phyloP scores from a whole-genome alignment of 2,797 vertebrate genomes.

The Coreius guichenoti region DNA sequence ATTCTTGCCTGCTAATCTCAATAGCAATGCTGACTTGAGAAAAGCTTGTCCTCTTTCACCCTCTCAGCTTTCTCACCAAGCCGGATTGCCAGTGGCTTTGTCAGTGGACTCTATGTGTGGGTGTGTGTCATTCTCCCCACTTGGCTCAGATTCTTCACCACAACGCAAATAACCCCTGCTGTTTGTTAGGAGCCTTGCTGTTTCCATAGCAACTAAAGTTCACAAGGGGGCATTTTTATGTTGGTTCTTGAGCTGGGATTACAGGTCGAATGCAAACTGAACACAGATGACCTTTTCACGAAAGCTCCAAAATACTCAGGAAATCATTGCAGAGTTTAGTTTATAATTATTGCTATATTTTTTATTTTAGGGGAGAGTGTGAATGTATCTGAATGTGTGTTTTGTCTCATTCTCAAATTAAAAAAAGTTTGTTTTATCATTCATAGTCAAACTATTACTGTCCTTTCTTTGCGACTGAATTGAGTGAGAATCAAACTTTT shows the following conservation, averaged over 20 bases:
- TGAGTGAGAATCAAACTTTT: constrained; percentile 1
- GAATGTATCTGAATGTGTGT: neutral
- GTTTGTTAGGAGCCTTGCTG: constrained; percentile 37
- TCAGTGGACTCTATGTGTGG: constrained; percentile 36
- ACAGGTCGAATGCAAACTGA: constrained; percentile 18
- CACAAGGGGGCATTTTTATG: constrained; percentile 22
- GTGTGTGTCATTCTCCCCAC: constrained; percentile 44
- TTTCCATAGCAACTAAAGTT: constrained; percentile 46
- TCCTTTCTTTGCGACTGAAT: neutral
- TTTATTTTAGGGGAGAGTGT: neutral
- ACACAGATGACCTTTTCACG: constrained; percentile 19
- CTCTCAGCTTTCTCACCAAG: constrained; percentile 61
- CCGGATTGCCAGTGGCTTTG: constrained; percentile 47
- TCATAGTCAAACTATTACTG: neutral
- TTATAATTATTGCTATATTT: neutral
- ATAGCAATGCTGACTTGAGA: constrained; percentile 52
- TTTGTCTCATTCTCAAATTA: neutral
- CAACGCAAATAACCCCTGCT: constrained; percentile 27
- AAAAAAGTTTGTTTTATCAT: neutral
- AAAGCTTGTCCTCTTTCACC: constrained; percentile 59
- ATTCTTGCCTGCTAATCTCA: constrained; percentile 49
- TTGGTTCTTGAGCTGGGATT: constrained; percentile 28
- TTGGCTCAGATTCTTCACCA: constrained; percentile 40
- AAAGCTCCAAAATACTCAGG: neutral
- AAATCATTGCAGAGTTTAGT: neutral